These are phyloP conservation scores for Alaudala cheleensis DNA, from an alignment of 2,113 vertebrate species.

Conservation along the genomic window DNA sequence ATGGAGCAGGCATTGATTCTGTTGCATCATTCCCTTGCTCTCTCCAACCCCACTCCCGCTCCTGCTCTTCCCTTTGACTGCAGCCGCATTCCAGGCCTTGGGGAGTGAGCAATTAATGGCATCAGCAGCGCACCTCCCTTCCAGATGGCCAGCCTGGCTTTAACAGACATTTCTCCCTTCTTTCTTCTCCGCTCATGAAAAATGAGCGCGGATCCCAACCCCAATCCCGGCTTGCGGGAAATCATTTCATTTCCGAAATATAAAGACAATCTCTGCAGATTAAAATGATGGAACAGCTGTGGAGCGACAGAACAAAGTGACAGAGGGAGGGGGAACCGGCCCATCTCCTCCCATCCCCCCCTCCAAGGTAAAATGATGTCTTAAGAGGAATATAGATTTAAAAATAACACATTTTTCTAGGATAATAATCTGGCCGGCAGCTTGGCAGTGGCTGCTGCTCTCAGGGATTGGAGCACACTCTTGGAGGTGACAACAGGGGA, in stretches of 20 bases:
- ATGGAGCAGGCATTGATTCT: background rate
- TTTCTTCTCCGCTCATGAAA: background rate
- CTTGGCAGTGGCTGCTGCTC: background rate
- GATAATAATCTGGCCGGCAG: background rate
- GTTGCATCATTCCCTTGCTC: background rate
- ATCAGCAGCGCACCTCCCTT: background rate
- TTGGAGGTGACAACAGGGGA: background rate
- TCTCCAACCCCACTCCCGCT: background rate
- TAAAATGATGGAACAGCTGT: slow-evolving; percentile 46
- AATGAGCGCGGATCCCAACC: accelerated
- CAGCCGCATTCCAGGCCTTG: background rate
- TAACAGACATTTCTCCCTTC: background rate
- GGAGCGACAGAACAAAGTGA: background rate
- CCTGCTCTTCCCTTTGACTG: background rate
- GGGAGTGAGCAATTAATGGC: slow-evolving; percentile 4
- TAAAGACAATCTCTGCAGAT: slow-evolving; percentile 43
- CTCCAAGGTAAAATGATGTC: background rate
- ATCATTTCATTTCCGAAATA: slow-evolving; percentile 10
- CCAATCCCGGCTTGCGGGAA: background rate
- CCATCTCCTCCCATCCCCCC: background rate
- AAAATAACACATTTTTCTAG: accelerated
- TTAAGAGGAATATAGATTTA: background rate
- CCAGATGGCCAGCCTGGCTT: slow-evolving; percentile 32
- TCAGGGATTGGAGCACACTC: accelerated
- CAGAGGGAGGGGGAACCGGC: background rate